Evolutionary conservation across 2,797 vertebrate species (phyloP).

Genomic region (Argyrosomus regius): DNA sequence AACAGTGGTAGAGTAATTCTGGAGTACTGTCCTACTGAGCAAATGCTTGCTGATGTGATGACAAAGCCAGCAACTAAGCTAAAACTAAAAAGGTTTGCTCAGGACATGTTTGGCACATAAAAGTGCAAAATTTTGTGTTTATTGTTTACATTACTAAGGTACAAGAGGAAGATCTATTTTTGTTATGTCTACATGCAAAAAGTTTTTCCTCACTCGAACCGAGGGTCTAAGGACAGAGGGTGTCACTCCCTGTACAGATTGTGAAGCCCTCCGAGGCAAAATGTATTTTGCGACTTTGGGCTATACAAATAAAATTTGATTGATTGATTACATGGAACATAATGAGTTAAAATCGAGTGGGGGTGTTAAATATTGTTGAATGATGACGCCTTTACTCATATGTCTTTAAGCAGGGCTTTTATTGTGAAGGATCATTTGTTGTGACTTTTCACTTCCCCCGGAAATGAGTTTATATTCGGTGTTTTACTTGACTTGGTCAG

Average conservation of each 20-base stretch:
- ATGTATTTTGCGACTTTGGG: too few species aligned
- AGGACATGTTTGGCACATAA: conserved; percentile 5
- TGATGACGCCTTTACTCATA: too few species aligned
- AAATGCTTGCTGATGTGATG: conserved; percentile 51
- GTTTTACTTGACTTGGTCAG: too few species aligned
- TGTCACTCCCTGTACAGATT: too few species aligned
- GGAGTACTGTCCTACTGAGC: conserved; percentile 27
- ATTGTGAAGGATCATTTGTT: too few species aligned
- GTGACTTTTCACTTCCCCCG: too few species aligned
- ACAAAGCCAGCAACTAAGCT: conserved; percentile 44
- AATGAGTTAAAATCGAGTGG: neutral
- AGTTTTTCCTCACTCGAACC: too few species aligned
- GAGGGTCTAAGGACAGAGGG: too few species aligned
- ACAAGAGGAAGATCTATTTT: neutral
- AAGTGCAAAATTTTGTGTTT: neutral
- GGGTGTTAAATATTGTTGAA: neutral
- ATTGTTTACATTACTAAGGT: neutral
- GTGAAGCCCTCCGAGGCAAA: too few species aligned
- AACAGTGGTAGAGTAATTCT: conserved; percentile 23
- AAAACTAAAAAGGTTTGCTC: conserved; percentile 15
- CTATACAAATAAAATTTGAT: too few species aligned
- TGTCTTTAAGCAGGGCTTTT: too few species aligned
- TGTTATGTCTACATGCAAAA: neutral
- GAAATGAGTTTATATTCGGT: too few species aligned
- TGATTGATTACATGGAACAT: neutral